Percentiles rank a stretch among this genome's conserved stretches.
Evolutionary conservation across 1,140 invertebrate genomes (phyloP).

Genomic region (Apis florea): DNA sequence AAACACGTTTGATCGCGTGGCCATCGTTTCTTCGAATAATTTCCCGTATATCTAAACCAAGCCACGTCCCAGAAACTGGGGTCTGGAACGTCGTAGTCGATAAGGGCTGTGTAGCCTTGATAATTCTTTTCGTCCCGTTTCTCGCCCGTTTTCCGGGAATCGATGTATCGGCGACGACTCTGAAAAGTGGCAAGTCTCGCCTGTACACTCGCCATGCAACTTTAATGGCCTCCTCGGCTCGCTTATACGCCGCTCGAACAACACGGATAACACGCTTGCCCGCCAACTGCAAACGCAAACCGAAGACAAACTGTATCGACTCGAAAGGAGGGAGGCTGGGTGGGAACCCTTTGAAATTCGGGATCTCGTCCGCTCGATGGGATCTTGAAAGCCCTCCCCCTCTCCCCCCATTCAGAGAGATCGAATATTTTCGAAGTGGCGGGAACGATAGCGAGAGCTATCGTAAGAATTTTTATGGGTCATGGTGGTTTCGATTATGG

Average conservation of each 20-base stretch:
- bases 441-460: no score
- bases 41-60: constrained; percentile 34
- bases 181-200: constrained; percentile 29
- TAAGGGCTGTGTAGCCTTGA: neutral
- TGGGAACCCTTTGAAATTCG: neutral
- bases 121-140: constrained; percentile 30
- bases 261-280: constrained; percentile 1
- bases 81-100: no score
- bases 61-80: constrained; percentile 37
- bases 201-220: constrained; percentile 11
- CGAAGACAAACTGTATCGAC: constrained; percentile 16
- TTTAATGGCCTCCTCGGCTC: constrained; percentile 32
- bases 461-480: no score
- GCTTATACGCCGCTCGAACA: constrained; percentile 10
- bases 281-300: constrained; percentile 8
- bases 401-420: no score
- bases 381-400: neutral
- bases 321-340: neutral
- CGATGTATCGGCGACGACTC: neutral
- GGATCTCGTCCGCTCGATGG: no score
- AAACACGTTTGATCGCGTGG: neutral
- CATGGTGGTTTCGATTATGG: no score
- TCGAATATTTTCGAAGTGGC: neutral
- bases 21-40: constrained; percentile 33
- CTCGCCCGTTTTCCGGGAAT: constrained; percentile 35